These are phyloP conservation scores for Mya arenaria DNA, from an alignment of 1,140 invertebrate genomes.

Conservation along the genomic window DNA sequence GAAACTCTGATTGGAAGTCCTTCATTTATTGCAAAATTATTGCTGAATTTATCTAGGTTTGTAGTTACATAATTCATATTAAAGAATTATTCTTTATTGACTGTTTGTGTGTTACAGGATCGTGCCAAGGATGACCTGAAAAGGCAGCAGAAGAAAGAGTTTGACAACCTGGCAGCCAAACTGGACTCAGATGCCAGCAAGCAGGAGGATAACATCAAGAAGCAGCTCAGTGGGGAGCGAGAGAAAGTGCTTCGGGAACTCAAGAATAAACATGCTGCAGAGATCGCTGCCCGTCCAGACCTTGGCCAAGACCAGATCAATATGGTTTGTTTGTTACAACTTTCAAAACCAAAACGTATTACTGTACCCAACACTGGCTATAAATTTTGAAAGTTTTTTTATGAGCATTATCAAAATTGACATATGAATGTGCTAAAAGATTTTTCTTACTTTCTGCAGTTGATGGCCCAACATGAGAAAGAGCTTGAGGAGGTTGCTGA, in stretches of 20 bases:
- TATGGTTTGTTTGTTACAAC: too few relatives aligned
- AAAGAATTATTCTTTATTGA: too few relatives aligned
- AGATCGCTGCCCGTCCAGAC: conserved; percentile 72
- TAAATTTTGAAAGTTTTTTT: too few relatives aligned
- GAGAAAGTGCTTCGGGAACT: conserved; percentile 73
- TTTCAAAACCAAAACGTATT: too few relatives aligned
- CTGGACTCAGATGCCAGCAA: conserved; percentile 67
- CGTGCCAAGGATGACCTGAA: conserved; percentile 70
- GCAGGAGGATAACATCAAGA: conserved; percentile 64
- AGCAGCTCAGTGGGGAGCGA: conserved; percentile 64
- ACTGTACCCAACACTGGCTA: too few relatives aligned
- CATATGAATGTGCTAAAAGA: not conserved
- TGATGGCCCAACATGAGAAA: conserved; percentile 75
- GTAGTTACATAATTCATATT: too few relatives aligned
- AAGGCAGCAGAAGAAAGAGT: conserved; percentile 71
- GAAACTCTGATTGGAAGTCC: too few relatives aligned
- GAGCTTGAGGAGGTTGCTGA: conserved; percentile 73
- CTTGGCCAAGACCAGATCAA: conserved; percentile 73
- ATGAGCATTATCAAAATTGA: too few relatives aligned
- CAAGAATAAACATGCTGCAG: conserved; percentile 75
- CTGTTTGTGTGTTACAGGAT: conserved; percentile 66
- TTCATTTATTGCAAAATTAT: too few relatives aligned
- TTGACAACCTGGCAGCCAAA: conserved; percentile 63
- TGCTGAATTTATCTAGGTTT: too few relatives aligned
- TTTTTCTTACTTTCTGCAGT: conserved; percentile 58